Base-by-base conservation (phyloP, 2,797 vertebrate genomes). In the Spinus olivaceus region DNA sequence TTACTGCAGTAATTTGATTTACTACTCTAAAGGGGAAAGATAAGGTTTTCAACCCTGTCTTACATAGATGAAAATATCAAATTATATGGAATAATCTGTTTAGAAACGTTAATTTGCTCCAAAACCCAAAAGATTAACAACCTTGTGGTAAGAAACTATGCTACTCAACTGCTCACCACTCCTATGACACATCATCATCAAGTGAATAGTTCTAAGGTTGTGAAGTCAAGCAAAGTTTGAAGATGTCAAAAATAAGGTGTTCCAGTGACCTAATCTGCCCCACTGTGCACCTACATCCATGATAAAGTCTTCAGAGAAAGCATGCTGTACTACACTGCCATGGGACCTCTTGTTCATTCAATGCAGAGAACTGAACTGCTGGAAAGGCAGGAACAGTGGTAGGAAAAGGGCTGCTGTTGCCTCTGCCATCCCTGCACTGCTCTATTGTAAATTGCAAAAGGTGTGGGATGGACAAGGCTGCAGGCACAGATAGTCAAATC, bases 91-190 rank as follows among this genome's bases (percentile, higher is more conserved):
- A 78, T 60, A 77, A 80, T 77, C 63, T 70, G 14, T 92, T 82
- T 35, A 71, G 37, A 93, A 80, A 91, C 32, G 22, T 67, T 81
- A 66, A 80, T 67, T 94, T 89, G 30, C 44, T 87, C 42, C 46
- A 82, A 92, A 95, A 60, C 33, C 12, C 60, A 63, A 37, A 84
- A 89, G 33, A 87, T 39, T 46, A 89, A 44, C 35, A 81, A 46
- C 13, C 7, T 17, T 3, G 2, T 8, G 9, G 33, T 57, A 56
- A 39, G 72, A 70, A 72, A 49, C 25, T 20, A 30, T 0, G 0
- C 35, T 27, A 63, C 23, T 19, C 19, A 32, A 23, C 10, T 41
- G 25, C 7, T 28, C 3, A 39, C 20, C 4, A 27, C 2, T 12
- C 9, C 44, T 61, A 74, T 37, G 57, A 13, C 8, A 24, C 21